Conservation (phyloP, 1,140 invertebrate genomes). For the Fopius arisanus region DNA sequence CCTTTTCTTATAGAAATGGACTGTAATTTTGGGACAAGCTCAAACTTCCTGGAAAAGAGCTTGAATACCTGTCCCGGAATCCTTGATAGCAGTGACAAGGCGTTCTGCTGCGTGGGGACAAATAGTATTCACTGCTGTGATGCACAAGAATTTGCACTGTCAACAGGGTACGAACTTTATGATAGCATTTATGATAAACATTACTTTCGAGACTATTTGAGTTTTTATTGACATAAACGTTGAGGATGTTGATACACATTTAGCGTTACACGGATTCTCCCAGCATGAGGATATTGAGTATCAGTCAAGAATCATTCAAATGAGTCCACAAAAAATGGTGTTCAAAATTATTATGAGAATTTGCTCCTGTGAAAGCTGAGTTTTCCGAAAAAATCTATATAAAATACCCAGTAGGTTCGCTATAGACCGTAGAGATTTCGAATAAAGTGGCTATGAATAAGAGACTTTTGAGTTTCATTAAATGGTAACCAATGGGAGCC, state of each 20-base stretch:
- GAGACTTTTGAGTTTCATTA: no score
- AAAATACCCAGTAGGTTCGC: no score
- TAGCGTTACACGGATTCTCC: no score
- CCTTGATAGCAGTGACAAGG: neutral
- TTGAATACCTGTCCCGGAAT: slow-evolving; percentile 30
- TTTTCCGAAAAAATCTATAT: no score
- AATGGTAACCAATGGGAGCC: no score
- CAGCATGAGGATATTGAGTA: no score
- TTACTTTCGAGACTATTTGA: neutral
- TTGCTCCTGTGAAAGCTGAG: no score
- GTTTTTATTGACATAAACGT: neutral
- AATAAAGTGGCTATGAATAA: no score
- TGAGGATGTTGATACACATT: no score
- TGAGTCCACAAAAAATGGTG: neutral
- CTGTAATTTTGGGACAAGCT: slow-evolving; percentile 24
- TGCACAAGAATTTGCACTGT: slow-evolving; percentile 27
- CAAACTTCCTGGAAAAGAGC: neutral
- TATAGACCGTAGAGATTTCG: no score
- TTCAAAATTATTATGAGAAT: neutral
- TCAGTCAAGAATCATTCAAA: no score
- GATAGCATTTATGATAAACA: neutral
- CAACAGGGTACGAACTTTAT: slow-evolving; percentile 30
- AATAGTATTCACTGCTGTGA: slow-evolving; percentile 36
- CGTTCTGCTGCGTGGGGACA: slow-evolving; percentile 34
- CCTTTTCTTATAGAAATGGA: slow-evolving; percentile 39